Evolutionary conservation across 2,888 invertebrate species (phyloP), one percentile per base, ranked within the genome.

Genomic region (Malacosoma neustria): DNA sequence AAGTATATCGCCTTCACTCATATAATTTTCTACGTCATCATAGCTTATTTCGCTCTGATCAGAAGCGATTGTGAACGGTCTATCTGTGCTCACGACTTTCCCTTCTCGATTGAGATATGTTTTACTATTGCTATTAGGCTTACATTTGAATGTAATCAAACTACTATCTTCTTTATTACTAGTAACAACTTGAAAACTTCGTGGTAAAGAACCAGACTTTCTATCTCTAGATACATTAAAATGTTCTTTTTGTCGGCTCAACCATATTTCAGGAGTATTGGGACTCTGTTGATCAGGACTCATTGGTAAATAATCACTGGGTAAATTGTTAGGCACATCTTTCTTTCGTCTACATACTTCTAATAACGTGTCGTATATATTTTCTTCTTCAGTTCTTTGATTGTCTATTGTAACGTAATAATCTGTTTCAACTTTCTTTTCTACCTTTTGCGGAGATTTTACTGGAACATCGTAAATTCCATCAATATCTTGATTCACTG

Each of bases 191-290:
- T 93, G 93, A 54, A 94, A 94, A 54, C 93, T 93, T 51, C 94
- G 86, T 0, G 94, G 93, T 37, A 94, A 67, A 1, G 93, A 93
- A 13, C 93, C 94, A 9, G 92, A 91, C 65, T 94, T 94, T 58
- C 89, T 89, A 36, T 87, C 86, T 36, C 88, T 86, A 1, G 89
- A 88, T 3, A 89, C 89, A 33, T 90, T 91, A 37, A 93, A 84
- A 57, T 91, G 90, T 50, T 90, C 90, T 48, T 89, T 89, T 49
- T 92, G 90, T 37, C 91, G 89, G 47, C 90, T 91, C 13, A 92
- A 63, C 92, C 92, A 92, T 40, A 91, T 89, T 38, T 91, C 90
- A 2, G 91, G 91, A 3, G 88, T 81, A 14, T 89, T 92, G 1
- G 92, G 91, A 46, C 77, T 84, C 43, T 82, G 74, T 35, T 76